Conservation (phyloP, 2,797 vertebrate genomes). For the Coendou prehensilis region DNA sequence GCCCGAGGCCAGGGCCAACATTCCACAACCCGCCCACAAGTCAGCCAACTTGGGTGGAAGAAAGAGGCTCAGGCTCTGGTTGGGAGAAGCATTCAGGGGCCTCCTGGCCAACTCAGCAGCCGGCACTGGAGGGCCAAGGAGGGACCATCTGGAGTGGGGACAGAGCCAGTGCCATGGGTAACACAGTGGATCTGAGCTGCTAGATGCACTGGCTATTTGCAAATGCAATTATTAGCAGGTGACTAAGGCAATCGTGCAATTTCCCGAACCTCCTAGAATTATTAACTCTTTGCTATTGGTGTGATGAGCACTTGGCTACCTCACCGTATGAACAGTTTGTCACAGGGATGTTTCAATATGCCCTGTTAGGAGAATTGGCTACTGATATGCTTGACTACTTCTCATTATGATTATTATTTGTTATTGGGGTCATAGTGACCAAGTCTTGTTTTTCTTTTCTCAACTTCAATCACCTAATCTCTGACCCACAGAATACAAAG, state of each 20-base stretch:
- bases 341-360: neutral
- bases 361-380: neutral
- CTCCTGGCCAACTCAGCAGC: constrained; percentile 53
- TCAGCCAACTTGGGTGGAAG: neutral
- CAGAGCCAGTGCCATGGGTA: neutral
- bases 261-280: neutral
- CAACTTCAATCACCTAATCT: neutral
- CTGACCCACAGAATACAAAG: neutral
- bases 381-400: neutral
- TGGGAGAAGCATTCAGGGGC: neutral
- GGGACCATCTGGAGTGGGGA: constrained; percentile 67
- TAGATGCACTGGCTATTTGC: fast-evolving
- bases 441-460: neutral
- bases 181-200: neutral
- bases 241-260: neutral
- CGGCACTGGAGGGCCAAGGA: neutral
- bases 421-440: fast-evolving
- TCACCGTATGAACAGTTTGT: no score
- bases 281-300: neutral
- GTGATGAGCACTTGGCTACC: neutral
- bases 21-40: constrained; percentile 57
- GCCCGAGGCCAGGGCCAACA: neutral
- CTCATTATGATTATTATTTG: neutral
- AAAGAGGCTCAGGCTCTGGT: neutral
- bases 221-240: neutral